phyloP scores from a whole-genome alignment of 2,797 vertebrate genomes.

The Eupleurogrammus muticus region DNA sequence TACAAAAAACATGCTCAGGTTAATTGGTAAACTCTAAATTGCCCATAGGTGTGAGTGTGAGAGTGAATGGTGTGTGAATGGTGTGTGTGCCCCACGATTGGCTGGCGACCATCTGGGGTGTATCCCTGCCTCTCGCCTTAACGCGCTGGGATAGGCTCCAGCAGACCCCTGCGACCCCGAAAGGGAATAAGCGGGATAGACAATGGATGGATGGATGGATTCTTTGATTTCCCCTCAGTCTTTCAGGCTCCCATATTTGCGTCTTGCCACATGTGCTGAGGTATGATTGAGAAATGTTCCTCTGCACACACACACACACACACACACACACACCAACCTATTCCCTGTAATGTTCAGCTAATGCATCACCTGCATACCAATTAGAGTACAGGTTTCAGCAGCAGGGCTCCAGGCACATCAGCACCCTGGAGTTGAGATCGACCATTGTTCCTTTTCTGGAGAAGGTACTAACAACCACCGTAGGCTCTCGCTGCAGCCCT shows the following conservation, averaged over 20 bases:
- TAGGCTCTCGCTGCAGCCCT: conserved; percentile 32
- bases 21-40: no score
- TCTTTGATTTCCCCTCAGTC: conserved; percentile 28
- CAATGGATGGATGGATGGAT: no score
- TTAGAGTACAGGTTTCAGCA: conserved; percentile 52
- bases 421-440: conserved; percentile 37
- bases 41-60: no score
- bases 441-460: conserved; percentile 41
- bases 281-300: conserved; percentile 57
- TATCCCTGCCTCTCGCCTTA: no score
- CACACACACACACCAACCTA: conserved; percentile 2
- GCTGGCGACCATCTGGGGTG: no score
- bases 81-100: no score
- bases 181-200: no score
- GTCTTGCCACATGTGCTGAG: conserved; percentile 45
- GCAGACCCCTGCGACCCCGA: no score
- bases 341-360: conserved; percentile 43
- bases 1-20: no score
- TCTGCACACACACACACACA: conserved; percentile 18
- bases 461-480: conserved; percentile 44
- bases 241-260: conserved; percentile 36
- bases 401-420: conserved; percentile 54
- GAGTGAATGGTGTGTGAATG: no score
- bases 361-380: conserved; percentile 70
- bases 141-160: no score